Conservation (phyloP, 2,888 invertebrate genomes). For the Oxytorus armatus region DNA sequence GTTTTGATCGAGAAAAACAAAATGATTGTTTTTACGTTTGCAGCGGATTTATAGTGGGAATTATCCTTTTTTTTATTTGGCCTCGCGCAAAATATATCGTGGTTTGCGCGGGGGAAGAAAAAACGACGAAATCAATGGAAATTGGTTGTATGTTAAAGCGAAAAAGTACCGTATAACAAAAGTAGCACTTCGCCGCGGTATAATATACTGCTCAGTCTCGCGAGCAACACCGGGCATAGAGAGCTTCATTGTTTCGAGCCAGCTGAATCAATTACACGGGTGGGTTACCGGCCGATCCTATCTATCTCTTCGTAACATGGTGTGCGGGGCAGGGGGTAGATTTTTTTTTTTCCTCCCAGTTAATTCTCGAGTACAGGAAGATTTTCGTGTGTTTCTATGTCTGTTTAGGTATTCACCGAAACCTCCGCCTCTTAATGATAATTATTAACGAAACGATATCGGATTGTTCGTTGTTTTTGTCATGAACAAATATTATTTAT, state of each 20-base stretch:
- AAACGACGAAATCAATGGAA: neutral
- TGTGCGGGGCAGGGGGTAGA: slow-evolving; percentile 12
- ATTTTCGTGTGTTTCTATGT: slow-evolving; percentile 21
- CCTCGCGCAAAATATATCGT: too few species aligned
- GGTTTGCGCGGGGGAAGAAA: neutral
- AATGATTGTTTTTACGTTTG: too few species aligned
- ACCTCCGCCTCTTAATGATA: neutral
- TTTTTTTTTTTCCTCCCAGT: slow-evolving; percentile 26
- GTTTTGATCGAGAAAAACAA: too few species aligned
- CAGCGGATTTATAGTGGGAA: too few species aligned
- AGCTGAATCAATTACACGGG: slow-evolving; percentile 82
- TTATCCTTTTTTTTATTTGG: too few species aligned
- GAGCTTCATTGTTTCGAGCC: slow-evolving; percentile 81
- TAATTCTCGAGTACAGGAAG: slow-evolving; percentile 41
- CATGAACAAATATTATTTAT: too few species aligned
- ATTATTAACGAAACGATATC: too few species aligned
- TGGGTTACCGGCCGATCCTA: slow-evolving; percentile 80
- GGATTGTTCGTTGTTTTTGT: too few species aligned
- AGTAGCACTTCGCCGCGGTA: slow-evolving; percentile 9
- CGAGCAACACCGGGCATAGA: slow-evolving; percentile 62
- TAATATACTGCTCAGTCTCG: slow-evolving; percentile 29
- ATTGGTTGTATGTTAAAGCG: neutral
- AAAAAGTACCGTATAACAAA: neutral
- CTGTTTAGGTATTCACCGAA: slow-evolving; percentile 7
- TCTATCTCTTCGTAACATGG: slow-evolving; percentile 74